Evolutionary conservation across 2,888 invertebrate genomes (phyloP), one percentile per base, ranked within the genome.

Genomic region (Callinectes sapidus): DNA sequence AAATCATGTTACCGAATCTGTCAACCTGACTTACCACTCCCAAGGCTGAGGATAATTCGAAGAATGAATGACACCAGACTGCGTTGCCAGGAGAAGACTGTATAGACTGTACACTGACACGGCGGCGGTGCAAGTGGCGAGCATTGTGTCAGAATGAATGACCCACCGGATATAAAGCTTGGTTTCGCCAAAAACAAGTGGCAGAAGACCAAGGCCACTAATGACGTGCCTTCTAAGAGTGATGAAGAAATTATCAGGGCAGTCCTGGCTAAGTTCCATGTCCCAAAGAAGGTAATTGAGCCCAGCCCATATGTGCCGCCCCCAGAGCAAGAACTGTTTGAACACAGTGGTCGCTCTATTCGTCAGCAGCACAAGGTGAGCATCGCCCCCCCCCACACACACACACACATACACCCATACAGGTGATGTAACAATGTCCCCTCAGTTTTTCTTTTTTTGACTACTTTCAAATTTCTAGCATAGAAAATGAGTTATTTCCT

Each of bases 241-340:
- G 85, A 85, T 18, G 87, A 89, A 48, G 71, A 32, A 0, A 61
- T 92, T 54, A 86, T 87, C 35, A 90, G 55, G 28, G 23, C 88
- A 8, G 92, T 66, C 1, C 39, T 87, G 39, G 90, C 87, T 0
- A 90, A 90, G 55, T 92, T 92, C 42, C 55, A 61, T n/a, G 54
- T 87, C 28, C 77, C 90, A 5, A 87, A 54, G 42, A 85, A 90
- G 87, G 35, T 39, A 35, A 77, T 35, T 1, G 66, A 55, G 48
- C 87, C 71, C 48, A 92, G 28, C n/a, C 92, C 92, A 0, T 92
- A 90, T 48, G 39, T 87, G 35, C 90, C 92, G n/a, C 92, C 92
- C 2, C 55, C 55, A 18, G 92, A 92, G 61, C 42, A 87, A 10
- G 87, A 90, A 1, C 54, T 92, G 28, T 90, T 92, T 71, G 71